Evolutionary conservation across 1,140 invertebrate genomes (phyloP).

Genomic region (Euura lappo): DNA sequence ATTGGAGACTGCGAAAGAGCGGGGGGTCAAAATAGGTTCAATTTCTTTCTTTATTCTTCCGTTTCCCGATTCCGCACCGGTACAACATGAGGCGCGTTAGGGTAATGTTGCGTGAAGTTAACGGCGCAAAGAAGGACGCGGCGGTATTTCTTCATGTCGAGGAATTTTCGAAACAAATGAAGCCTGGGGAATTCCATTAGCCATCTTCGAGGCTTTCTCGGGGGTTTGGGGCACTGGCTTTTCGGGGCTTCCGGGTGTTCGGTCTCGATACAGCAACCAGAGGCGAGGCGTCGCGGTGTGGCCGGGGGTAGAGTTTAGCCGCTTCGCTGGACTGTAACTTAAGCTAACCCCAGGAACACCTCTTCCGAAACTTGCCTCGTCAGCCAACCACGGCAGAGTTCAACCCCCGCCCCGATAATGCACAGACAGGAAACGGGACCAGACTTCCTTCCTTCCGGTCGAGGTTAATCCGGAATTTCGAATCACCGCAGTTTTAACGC

Average conservation of each 20-base stretch:
- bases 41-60: too few species aligned
- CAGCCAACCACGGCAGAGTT: not conserved
- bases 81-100: not conserved
- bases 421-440: not conserved
- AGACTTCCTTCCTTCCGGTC: not conserved
- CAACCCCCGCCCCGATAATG: not conserved
- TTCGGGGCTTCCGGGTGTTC: not conserved
- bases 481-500: not conserved
- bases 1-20: not conserved
- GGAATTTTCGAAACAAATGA: not conserved
- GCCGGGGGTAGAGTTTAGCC: not conserved
- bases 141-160: not conserved
- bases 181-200: not conserved
- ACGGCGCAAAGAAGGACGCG: not conserved
- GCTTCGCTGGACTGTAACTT: slow-evolving; percentile 2
- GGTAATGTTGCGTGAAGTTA: slow-evolving; percentile 2
- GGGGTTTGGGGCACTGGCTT: not conserved
- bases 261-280: not conserved
- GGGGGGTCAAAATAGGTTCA: not conserved
- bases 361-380: not conserved
- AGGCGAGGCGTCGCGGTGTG: not conserved
- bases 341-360: slow-evolving; percentile 1
- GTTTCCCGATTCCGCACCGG: too few species aligned
- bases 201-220: not conserved
- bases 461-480: not conserved